Percentiles rank a stretch among this genome's conserved stretches.
Evolutionary conservation across 1,140 invertebrate genomes (phyloP).

Genomic region (Periplaneta americana): DNA sequence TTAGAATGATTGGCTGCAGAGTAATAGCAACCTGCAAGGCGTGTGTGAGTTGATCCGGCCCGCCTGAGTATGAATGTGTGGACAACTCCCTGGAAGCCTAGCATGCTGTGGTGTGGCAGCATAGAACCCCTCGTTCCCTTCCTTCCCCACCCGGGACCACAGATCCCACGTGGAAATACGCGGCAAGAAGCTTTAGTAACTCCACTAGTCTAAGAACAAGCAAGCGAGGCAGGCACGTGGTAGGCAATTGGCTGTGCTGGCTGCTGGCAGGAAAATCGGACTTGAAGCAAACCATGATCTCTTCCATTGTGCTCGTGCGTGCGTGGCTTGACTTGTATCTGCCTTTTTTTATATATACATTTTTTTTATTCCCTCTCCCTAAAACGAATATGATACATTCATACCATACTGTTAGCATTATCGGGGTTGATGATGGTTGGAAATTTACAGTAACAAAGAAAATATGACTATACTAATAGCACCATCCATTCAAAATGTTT

Average conservation of each 20-base stretch:
- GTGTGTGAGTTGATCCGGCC: neutral
- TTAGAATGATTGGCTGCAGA: neutral
- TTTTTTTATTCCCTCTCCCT: neutral
- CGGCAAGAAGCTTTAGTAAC: neutral
- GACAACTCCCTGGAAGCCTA: neutral
- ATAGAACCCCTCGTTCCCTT: neutral
- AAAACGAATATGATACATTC: neutral
- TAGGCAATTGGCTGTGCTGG: neutral
- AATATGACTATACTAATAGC: neutral
- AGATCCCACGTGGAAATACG: neutral
- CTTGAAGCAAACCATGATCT: neutral
- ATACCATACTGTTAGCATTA: neutral
- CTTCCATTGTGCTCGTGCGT: conserved; percentile 3
- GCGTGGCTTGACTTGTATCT: conserved; percentile 5
- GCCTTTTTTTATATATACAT: neutral
- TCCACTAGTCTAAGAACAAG: neutral
- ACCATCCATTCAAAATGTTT: neutral
- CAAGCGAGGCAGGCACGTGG: neutral
- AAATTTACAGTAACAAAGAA: neutral
- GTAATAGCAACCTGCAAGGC: neutral
- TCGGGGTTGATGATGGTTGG: neutral
- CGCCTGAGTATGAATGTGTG: neutral
- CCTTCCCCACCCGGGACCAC: neutral
- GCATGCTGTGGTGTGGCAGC: conserved; percentile 9
- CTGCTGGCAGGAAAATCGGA: neutral